Base-by-base conservation (phyloP, 2,113 vertebrate genomes). In the Passer montanus region DNA sequence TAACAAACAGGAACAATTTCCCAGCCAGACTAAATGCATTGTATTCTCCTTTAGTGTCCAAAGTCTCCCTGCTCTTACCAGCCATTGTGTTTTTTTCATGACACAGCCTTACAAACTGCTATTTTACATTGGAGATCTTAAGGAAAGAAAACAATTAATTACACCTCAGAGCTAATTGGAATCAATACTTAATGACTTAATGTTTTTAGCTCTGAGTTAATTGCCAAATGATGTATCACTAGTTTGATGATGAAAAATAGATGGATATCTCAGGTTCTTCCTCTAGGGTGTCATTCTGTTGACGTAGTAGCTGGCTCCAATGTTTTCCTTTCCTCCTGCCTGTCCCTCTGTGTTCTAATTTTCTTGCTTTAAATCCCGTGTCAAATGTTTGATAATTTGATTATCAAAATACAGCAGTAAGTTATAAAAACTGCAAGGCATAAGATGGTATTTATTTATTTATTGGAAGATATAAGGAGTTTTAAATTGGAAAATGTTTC, bases 151-250 rank as follows among this genome's bases (percentile, higher is more conserved):
- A 94, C 72, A 92, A 98, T 97, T 97, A 90, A 95, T 97, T 95
- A 95, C 87, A 94, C 68, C 86, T 94, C 68, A 87, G 76, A 97
- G 90, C 78, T 97, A 96, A 97, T 95, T 97, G 93, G 60, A 98
- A 98, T 98, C 96, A 87, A 97, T 98, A 96, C 49, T 94, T 95
- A 93, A 93, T 94, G 89, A 96, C 49, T 94, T 95, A 93, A 93
- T 94, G 89, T 94, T 93, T 96, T 97, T 76, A 96, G 56, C 49
- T 86, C 87, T 97, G 55, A 69, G 96, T 96, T 97, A 98, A 97
- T 97, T 97, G 92, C n/a, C 39, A 97, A 97, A 97, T 97, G 97
- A 97, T 97, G 30, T 93, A 97, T 97, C 44, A 13, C 90, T 77
- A 14, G 41, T 43, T 19, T 76, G 90, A 94, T 96, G 94, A 69